phyloP scores from a whole-genome alignment of 2,797 vertebrate genomes.

The Coilia nasus region DNA sequence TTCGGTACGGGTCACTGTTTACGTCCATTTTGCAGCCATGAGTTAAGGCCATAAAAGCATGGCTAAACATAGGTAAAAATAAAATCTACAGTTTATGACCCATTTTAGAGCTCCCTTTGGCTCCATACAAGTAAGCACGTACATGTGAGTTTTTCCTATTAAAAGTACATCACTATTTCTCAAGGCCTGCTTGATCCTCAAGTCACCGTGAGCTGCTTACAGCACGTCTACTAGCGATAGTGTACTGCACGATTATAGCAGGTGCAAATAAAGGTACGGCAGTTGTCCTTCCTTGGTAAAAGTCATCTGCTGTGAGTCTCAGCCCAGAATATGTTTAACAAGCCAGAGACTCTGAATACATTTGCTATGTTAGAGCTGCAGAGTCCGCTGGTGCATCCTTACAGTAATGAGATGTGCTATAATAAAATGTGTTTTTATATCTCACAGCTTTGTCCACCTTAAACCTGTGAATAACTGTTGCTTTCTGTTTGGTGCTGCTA shows the following conservation, averaged over 20 bases:
- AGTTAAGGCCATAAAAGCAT: conserved; percentile 7
- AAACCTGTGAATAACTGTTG: neutral
- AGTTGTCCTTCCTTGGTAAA: neutral
- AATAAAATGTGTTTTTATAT: neutral
- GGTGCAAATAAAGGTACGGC: neutral
- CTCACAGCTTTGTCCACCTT: neutral
- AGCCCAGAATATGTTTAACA: neutral
- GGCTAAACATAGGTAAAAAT: neutral
- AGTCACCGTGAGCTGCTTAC: neutral
- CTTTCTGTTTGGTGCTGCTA: neutral
- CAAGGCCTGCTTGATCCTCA: neutral
- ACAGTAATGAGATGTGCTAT: neutral
- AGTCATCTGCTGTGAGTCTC: neutral
- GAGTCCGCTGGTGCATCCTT: neutral
- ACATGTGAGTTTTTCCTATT: neutral
- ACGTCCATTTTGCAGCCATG: neutral
- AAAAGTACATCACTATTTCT: neutral
- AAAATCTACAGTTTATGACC: neutral
- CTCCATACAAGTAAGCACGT: neutral
- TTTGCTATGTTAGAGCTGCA: neutral
- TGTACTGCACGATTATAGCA: neutral
- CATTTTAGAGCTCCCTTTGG: neutral
- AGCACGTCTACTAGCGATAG: neutral
- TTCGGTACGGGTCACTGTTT: neutral
- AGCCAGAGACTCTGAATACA: neutral